phyloP scores from a whole-genome alignment of 2,888 invertebrate species.

The Leptinotarsa rubiginosa region DNA sequence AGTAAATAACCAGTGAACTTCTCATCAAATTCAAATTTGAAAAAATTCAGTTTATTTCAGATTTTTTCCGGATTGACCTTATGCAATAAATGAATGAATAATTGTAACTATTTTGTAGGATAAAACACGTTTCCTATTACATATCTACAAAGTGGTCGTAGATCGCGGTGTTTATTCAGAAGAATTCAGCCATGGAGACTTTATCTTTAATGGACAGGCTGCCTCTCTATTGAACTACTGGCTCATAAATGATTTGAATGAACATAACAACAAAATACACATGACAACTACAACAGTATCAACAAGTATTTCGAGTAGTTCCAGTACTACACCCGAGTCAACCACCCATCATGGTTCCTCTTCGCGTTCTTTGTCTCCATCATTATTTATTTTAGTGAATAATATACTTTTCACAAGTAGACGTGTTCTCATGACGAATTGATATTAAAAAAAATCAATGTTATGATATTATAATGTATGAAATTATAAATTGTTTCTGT shows the following conservation, averaged over 20 bases:
- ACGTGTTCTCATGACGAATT: too few relatives aligned
- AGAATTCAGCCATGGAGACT: constrained; percentile 50
- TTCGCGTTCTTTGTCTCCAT: too few relatives aligned
- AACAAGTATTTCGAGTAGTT: background rate
- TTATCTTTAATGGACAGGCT: constrained; percentile 45
- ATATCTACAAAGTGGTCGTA: constrained; percentile 49
- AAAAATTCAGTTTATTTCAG: too few relatives aligned
- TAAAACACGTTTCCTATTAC: constrained; percentile 46
- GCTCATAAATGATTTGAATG: constrained; percentile 33
- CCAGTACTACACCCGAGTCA: background rate
- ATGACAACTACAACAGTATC: constrained; percentile 6
- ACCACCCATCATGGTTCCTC: background rate
- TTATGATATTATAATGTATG: too few relatives aligned
- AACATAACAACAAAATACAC: constrained; percentile 20
- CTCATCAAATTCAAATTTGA: too few relatives aligned
- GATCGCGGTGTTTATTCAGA: constrained; percentile 43
- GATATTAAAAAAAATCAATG: too few relatives aligned
- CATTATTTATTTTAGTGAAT: too few relatives aligned
- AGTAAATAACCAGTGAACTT: too few relatives aligned
- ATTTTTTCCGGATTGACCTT: too few relatives aligned
- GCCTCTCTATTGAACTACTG: constrained; percentile 30
- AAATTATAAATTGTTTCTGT: too few relatives aligned
- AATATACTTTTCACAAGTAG: too few relatives aligned
- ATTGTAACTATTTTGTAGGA: constrained; percentile 62
- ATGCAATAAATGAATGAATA: too few relatives aligned